Base-by-base conservation (phyloP, 2,797 vertebrate genomes). In the Balearica regulorum region DNA sequence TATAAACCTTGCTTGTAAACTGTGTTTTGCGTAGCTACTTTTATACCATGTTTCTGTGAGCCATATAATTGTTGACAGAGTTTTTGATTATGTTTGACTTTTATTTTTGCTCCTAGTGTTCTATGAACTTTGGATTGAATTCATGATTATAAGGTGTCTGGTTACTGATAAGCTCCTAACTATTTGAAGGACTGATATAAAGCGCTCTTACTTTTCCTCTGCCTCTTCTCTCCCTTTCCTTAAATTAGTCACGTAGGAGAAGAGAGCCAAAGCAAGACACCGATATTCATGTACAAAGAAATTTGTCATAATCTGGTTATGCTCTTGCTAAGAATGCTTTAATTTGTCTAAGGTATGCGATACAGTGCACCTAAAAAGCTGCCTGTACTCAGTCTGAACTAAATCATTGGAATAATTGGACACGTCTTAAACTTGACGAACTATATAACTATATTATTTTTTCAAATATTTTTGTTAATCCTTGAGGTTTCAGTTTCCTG, bases 61-160 rank as follows among this genome's bases (percentile, higher is more conserved):
- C 44, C 3, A 0, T 80, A 54, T 87, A 33, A 51, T 35, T 95
- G 64, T 89, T 95, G 89, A 83, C 81, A 80, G 84, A 80, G 37
- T n/a, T 92, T 92, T 87, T 93, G 41, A 68, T 92, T 80, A 61
- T 49, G 14, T 93, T 94, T 96, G 57, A 66, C 53, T 87, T 92
- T 64, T 76, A 61, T 54, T 93, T 95, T 96, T 89, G 20, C 71
- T 96, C 39, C 44, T 19, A 64, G 28, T 64, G 16, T 83, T 93
- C 44, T 73, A 5, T 49, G 41, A 80, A 71, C 61, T 92, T 84
- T 64, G 43, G 37, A 66, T 51, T 90, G 70, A 93, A 77, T 75
- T 93, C 3, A 19, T 92, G 48, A 94, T 93, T 89, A 61, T 87
- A 61, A 57, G 43, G 46, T 75, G 24, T 62, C 66, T 84, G 61